Percentiles rank a stretch among this genome's conserved stretches.
These are phyloP conservation scores for Lytechinus variegatus DNA, from an alignment of 35 echinoderm and acorn worm genomes.

Conservation along the genomic window DNA sequence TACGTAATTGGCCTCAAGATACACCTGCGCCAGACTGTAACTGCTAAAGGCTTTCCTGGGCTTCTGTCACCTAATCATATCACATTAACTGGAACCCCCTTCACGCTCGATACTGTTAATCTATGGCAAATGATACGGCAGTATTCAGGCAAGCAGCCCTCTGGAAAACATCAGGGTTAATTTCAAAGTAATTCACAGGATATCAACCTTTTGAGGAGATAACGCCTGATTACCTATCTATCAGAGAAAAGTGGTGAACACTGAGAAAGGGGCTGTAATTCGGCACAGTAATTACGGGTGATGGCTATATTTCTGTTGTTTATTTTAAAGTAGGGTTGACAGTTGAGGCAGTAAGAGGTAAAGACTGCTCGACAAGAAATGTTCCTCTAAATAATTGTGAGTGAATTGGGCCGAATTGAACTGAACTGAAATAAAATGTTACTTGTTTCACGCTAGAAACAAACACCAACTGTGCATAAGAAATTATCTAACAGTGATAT, in stretches of 20 bases:
- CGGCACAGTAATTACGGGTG: neutral
- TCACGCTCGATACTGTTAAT: neutral
- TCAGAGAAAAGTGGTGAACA: no score
- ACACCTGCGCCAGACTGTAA: neutral
- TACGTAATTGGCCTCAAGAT: no score
- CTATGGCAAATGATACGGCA: slow-evolving; percentile 11
- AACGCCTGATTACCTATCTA: neutral
- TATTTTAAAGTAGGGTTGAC: neutral
- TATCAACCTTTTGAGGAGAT: neutral
- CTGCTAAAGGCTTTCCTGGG: neutral
- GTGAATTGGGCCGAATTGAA: no score
- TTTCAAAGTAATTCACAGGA: neutral
- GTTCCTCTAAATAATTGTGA: no score
- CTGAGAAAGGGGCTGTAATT: neutral
- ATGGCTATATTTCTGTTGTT: neutral
- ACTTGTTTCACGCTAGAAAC: no score
- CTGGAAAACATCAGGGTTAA: neutral
- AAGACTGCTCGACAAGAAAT: neutral
- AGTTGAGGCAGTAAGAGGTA: neutral
- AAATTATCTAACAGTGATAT: no score
- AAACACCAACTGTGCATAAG: no score
- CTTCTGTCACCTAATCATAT: neutral
- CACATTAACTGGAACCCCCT: neutral
- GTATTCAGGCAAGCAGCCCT: neutral
- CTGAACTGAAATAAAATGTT: no score